Conservation (phyloP, 2,888 invertebrate species). For the Pristionchus arcanus region DNA sequence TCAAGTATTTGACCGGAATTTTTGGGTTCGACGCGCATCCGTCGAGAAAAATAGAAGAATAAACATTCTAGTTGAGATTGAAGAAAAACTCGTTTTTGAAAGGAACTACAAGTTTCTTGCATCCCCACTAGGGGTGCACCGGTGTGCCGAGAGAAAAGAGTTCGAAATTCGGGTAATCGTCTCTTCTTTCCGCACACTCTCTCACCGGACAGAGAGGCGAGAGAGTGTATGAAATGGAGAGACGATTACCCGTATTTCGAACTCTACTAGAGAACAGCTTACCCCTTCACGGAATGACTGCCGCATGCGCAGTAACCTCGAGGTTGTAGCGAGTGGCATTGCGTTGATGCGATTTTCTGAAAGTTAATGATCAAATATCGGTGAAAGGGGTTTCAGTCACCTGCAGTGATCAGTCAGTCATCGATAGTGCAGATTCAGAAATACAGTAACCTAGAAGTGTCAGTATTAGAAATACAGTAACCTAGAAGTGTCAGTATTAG, state of each 20-base stretch:
- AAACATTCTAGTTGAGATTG: no score
- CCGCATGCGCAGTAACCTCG: slow-evolving; percentile 38
- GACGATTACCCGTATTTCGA: not conserved
- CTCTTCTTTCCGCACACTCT: no score
- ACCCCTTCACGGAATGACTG: slow-evolving; percentile 49
- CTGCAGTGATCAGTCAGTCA: not conserved
- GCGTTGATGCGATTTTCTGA: not conserved
- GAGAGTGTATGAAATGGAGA: no score
- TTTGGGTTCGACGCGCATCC: not conserved
- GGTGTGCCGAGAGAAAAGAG: no score
- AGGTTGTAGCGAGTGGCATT: not conserved
- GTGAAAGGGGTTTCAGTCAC: not conserved
- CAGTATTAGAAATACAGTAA: no score
- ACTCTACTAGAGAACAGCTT: not conserved
- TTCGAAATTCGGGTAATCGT: no score
- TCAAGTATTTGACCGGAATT: not conserved
- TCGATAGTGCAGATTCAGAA: not conserved
- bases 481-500: no score
- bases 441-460: not conserved
- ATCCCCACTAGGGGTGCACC: no score
- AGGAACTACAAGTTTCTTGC: no score
- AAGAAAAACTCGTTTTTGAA: no score
- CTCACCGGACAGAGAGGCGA: no score
- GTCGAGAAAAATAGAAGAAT: not conserved
- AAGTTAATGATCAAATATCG: not conserved